phyloP scores from a whole-genome alignment of 2,888 invertebrate species.

The Micoletzkya japonica region DNA sequence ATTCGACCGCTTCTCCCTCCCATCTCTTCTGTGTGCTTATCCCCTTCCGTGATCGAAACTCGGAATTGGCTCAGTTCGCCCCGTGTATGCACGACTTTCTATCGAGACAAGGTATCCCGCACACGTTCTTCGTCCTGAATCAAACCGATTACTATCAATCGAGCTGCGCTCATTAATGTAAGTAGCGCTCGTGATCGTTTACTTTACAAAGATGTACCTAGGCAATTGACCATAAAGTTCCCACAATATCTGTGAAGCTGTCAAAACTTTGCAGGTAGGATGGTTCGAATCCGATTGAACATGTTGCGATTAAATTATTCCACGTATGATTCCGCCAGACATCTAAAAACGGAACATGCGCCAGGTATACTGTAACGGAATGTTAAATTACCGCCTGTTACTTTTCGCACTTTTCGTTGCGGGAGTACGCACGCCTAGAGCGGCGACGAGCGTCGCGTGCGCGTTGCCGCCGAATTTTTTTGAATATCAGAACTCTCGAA shows the following conservation, averaged over 20 bases:
- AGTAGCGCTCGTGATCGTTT: constrained; percentile 70
- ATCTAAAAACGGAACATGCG: no score
- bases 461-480: no score
- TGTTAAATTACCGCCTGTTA: no score
- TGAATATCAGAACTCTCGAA: no score
- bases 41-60: constrained; percentile 91
- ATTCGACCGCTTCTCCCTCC: constrained; percentile 3
- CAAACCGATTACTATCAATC: constrained; percentile 77
- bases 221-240: no score
- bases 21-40: constrained; percentile 83
- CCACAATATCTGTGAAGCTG: background rate
- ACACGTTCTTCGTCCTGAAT: constrained; percentile 65
- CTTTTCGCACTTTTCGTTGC: no score
- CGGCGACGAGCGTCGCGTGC: no score
- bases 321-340: no score
- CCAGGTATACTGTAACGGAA: no score
- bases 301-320: constrained; percentile 86
- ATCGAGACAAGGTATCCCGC: constrained; percentile 77
- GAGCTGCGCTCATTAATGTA: constrained; percentile 93
- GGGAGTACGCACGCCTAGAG: no score
- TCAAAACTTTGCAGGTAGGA: constrained; percentile 48
- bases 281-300: constrained; percentile 56
- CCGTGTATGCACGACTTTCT: constrained; percentile 84
- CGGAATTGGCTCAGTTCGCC: constrained; percentile 74
- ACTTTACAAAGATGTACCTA: no score